Conservation (phyloP, 1,140 invertebrate genomes). For the Cephus cinctus region DNA sequence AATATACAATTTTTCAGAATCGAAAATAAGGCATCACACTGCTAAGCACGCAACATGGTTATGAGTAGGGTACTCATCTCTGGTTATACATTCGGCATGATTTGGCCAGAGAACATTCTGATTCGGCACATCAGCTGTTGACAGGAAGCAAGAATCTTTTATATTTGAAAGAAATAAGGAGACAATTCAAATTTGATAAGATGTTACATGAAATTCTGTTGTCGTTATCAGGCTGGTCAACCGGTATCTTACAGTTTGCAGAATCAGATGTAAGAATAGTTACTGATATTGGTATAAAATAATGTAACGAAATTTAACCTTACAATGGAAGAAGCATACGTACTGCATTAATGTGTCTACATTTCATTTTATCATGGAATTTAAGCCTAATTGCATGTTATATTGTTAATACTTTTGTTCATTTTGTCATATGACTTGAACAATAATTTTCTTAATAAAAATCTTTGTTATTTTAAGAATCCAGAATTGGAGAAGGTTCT, state of each 20-base stretch:
- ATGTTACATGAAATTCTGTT: slow-evolving; percentile 52
- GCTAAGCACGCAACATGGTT: no score
- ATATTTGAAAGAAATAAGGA: no score
- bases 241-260: slow-evolving; percentile 42
- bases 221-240: slow-evolving; percentile 51
- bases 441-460: not conserved
- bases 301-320: not conserved
- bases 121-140: no score
- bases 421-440: slow-evolving; percentile 5
- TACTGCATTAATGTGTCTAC: slow-evolving; percentile 3
- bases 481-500: slow-evolving; percentile 43
- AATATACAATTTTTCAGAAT: no score
- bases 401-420: slow-evolving; percentile 10
- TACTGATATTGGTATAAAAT: not conserved
- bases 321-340: not conserved
- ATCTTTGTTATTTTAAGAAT: slow-evolving; percentile 27
- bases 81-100: no score
- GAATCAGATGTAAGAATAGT: slow-evolving; percentile 40
- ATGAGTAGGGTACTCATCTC: no score
- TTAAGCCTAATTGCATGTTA: slow-evolving; percentile 6
- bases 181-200: no score
- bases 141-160: no score
- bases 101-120: no score
- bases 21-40: no score
- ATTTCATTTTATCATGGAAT: slow-evolving; percentile 3